These are phyloP conservation scores for Megaleporinus macrocephalus DNA, from an alignment of 2,113 vertebrate genomes.

Conservation along the genomic window DNA sequence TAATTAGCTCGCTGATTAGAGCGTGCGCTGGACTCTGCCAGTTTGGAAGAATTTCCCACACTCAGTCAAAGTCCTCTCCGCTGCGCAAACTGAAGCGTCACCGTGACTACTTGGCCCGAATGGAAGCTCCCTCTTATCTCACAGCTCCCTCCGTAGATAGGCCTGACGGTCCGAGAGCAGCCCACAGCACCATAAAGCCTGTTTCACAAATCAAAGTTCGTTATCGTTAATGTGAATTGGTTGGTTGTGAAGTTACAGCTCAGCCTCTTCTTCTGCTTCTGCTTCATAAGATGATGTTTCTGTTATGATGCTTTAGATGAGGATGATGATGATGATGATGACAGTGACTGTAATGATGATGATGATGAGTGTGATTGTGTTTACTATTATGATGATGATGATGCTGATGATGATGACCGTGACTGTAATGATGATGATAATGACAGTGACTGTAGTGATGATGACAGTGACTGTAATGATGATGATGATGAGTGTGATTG, in stretches of 20 bases:
- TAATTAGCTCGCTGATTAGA: slow-evolving; percentile 74
- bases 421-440: background rate
- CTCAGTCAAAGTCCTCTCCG: slow-evolving; percentile 71
- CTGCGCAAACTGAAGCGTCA: background rate
- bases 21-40: slow-evolving; percentile 63
- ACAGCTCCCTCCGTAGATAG: background rate
- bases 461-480: no score
- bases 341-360: no score
- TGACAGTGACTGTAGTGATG: no score
- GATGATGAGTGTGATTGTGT: background rate
- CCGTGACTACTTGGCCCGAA: background rate
- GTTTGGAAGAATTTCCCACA: slow-evolving; percentile 62
- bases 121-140: background rate
- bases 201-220: background rate
- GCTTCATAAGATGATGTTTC: no score
- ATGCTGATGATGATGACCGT: background rate
- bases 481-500: no score
- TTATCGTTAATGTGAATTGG: no score
- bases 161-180: background rate
- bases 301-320: background rate
- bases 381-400: background rate
- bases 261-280: no score
- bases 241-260: no score
- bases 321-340: no score
- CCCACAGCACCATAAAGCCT: background rate